Base-by-base conservation (phyloP, 2,113 vertebrate genomes). In the Gasterosteus aculeatus region DNA sequence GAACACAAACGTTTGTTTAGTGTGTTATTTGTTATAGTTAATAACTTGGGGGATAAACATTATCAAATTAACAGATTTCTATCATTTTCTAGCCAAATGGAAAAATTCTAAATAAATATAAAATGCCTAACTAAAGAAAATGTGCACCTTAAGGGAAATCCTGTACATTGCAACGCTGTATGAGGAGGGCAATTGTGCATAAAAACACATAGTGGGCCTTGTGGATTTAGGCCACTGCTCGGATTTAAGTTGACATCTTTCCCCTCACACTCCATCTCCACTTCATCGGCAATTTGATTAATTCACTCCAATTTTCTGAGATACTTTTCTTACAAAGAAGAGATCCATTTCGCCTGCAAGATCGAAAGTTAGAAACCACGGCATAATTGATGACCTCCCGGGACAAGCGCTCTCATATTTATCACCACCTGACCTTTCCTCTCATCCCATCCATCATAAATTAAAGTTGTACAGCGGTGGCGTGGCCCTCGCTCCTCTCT, bases 361-460 rank as follows among this genome's bases (percentile, higher is more conserved):
- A 95, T 95, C 92, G 92, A 95, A 94, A 94, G 93, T 93, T 93
- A 91, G 93, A 92, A 91, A 91, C 93, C 87, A 35, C 85, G 77
- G 91, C 92, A 88, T 94, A 95, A 94, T 94, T 95, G 93, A 95
- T 94, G 93, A 93, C 93, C 94, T 95, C 94, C 93, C 83, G 87
- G 92, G 93, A 95, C 92, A 92, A 94, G 93, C 94, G 89, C 93
- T 94, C 94, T 94, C 92, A 92, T 95, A 95, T 94, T 95, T 94
- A 91, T 95, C 90, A 93, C 85, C 94, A 93, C 84, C 83, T 96
- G 96, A 98, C 97, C 97, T 98, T 96, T 96, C 95, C 91, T 89
- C 87, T 84, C 73, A 82, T 87, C 94, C 94, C 96, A 98, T 99
- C 96, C 96, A 96, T 98, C 97, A 98, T 94, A 94, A 92, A 93